A percentile compares a stretch with the other conserved stretches of the same genome.
phyloP scores from a whole-genome alignment of 2,888 invertebrate genomes.

The Scotopteryx bipunctaria region DNA sequence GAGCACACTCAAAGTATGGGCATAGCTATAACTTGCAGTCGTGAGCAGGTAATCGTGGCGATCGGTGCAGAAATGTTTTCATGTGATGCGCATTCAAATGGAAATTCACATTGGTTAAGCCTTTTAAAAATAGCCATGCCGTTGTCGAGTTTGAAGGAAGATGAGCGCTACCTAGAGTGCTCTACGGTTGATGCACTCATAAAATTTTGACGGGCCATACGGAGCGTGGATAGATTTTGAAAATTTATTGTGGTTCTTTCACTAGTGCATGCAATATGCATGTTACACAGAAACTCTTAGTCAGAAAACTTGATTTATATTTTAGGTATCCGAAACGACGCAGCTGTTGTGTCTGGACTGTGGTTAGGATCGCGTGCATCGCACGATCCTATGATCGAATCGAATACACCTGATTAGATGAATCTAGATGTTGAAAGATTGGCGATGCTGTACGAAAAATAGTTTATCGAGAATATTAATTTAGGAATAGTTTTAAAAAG shows the following conservation, averaged over 20 bases:
- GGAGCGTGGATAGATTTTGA: not conserved
- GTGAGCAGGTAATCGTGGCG: conserved; percentile 65
- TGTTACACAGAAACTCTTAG: not conserved
- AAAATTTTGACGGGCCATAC: not conserved
- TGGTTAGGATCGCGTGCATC: no score
- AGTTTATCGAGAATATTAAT: not conserved
- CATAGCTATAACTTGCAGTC: conserved; percentile 58
- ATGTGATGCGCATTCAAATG: conserved; percentile 56
- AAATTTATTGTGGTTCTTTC: not conserved
- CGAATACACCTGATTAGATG: not conserved
- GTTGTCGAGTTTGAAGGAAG: no score
- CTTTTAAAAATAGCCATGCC: conserved; percentile 27
- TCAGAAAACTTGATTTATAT: no score
- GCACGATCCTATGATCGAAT: not conserved
- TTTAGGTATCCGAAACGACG: not conserved
- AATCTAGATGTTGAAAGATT: not conserved
- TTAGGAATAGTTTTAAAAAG: no score
- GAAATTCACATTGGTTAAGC: conserved; percentile 40
- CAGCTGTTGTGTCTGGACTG: not conserved
- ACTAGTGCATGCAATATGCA: not conserved
- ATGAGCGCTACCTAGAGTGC: no score
- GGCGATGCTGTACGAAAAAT: not conserved
- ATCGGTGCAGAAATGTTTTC: conserved; percentile 68
- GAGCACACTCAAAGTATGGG: conserved; percentile 71
- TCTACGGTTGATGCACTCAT: no score